Base-by-base conservation (phyloP, 1,140 invertebrate genomes). In the Lasioglossum albipes region DNA sequence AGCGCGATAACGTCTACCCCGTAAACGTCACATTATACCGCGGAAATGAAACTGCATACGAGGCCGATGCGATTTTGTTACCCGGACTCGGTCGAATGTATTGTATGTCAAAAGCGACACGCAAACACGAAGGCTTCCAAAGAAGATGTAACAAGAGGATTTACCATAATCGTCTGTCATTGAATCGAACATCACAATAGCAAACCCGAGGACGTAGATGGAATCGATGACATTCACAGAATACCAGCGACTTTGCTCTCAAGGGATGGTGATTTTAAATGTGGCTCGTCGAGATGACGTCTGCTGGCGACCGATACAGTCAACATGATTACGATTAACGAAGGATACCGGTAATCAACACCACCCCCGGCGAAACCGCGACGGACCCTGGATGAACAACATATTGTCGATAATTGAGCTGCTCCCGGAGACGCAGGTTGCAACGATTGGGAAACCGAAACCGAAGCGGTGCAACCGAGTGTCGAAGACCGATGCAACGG, bases 151-250 rank as follows among this genome's bases (percentile, higher is more conserved):
- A 27, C 7, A 16, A 7, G 1, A 31, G 18, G 36, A 81, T 76
- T 81, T 77, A 91, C 90, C 90, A 91, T 92, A 91, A 90, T 91
- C 87, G 70, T 80, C 80, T 79, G 80, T 85, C 86, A 75, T 82
- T 87, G 86, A 86, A 85, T 85, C 82, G 75, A 77, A 90, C 91
- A 92, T 92, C 91, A 92, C 88, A 90, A 85, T 89, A 89, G 89
- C 85, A 89, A 89, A 83, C 81, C 80, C 85, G 76, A 83, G 76
- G 73, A 41, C 65, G 83, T 62, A 66, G 57, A 59, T 49, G 66
- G 42, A 74, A 73, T 69, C 62, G 81, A 79, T 72, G 68, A 49
- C 62, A 59, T 59, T n/a, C 57, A 61, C 72, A 20, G 10, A 80
- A 62, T 62, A n/a, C 10, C 20, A 36, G 59, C 57, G 66, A 6